These are phyloP conservation scores for Oligia strigilis DNA, from an alignment of 2,888 invertebrate species.

Conservation along the genomic window DNA sequence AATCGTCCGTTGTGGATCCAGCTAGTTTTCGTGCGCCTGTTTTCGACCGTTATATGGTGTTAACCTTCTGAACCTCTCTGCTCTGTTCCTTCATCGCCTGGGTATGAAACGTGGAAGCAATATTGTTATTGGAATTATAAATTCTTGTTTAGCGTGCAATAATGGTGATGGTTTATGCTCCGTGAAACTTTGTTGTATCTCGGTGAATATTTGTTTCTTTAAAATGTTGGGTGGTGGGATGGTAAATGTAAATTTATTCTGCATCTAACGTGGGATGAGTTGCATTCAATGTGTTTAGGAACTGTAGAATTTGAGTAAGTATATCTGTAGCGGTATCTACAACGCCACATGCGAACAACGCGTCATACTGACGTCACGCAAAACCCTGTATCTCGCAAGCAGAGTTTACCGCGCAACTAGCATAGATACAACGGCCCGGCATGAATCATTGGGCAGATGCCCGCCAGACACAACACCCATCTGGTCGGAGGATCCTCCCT, in stretches of 20 bases:
- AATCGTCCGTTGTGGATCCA: not conserved
- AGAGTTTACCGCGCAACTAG: no score
- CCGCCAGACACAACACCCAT: no score
- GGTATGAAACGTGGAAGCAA: conserved; percentile 27
- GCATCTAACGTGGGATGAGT: not conserved
- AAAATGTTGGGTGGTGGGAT: not conserved
- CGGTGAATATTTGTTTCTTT: conserved; percentile 10
- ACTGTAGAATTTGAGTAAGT: no score
- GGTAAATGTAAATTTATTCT: not conserved
- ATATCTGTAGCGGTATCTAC: no score
- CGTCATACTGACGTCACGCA: no score
- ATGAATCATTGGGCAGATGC: no score
- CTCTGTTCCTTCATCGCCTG: conserved; percentile 6
- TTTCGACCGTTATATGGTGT: accelerated
- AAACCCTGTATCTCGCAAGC: no score
- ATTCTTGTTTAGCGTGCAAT: conserved; percentile 59
- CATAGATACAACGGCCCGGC: no score
- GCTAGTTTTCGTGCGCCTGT: not conserved
- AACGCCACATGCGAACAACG: no score
- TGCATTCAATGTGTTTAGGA: not conserved
- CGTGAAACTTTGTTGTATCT: conserved; percentile 29
- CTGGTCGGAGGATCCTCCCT: no score
- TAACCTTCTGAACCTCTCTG: conserved; percentile 12
- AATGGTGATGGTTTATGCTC: conserved; percentile 71
- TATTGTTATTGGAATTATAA: conserved; percentile 62